These are phyloP conservation scores for Dermatemys mawii DNA, from an alignment of 2,113 vertebrate species.

Conservation along the genomic window DNA sequence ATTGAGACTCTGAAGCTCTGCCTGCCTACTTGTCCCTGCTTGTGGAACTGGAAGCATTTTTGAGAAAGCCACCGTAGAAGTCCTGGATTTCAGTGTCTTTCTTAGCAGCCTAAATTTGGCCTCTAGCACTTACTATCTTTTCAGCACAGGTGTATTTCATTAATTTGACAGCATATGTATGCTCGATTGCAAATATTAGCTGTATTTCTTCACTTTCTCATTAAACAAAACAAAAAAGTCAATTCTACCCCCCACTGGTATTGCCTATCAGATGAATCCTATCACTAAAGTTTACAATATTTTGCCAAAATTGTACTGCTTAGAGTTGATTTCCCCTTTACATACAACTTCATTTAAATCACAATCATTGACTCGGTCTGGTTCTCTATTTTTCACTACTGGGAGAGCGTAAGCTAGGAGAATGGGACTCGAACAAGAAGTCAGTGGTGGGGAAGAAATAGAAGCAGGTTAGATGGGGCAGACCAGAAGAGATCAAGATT, in stretches of 20 bases:
- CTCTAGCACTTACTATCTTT: not conserved
- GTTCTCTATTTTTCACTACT: not conserved
- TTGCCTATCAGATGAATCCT: not conserved
- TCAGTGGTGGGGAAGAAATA: not conserved
- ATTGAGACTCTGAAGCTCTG: too few relatives aligned
- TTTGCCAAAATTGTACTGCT: not conserved
- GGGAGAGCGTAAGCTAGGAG: not conserved
- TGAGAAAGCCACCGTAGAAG: too few relatives aligned
- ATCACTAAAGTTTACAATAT: not conserved
- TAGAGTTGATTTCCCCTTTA: not conserved
- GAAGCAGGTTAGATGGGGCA: not conserved
- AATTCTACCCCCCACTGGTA: not conserved
- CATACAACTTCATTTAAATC: not conserved
- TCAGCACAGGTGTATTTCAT: not conserved
- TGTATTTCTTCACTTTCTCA: not conserved
- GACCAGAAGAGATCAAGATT: not conserved
- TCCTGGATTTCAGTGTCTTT: too few relatives aligned
- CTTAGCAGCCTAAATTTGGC: too few relatives aligned
- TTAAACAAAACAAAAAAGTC: not conserved
- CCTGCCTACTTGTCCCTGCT: too few relatives aligned
- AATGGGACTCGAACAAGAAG: not conserved
- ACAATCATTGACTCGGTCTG: not conserved
- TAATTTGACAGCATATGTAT: not conserved
- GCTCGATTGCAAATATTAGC: not conserved
- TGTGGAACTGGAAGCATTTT: too few relatives aligned